Base-by-base conservation (phyloP, 2,888 invertebrate genomes). In the Apodemia zela region DNA sequence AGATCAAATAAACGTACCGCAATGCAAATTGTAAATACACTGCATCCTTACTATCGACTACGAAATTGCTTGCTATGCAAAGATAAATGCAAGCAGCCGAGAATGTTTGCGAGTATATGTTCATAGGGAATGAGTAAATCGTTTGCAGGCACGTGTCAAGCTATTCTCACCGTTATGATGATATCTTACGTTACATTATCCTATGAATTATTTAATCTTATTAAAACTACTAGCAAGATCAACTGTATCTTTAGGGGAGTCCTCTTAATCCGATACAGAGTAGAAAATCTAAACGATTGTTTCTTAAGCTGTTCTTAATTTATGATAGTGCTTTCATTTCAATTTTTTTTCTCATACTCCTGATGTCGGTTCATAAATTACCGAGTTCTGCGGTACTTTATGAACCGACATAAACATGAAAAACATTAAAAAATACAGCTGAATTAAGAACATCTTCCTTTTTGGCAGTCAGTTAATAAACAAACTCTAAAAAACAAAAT, bases 41-140 rank as follows among this genome's bases (percentile, higher is more conserved):
- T 66, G 66, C 67, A 66, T 67, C 66, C 67, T 66, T 69, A 70
- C 68, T 67, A 68, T 66, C 67, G 66, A 62, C 69, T 69, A 71
- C 70, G 69, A 70, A 72, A 72, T 72, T 71, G 69, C 72, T 71
- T 72, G 72, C 72, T 68, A 65, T 68, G 72, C 69, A 72, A 72
- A 72, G 72, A 72, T 71, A 71, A 71, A 72, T 70, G 69, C 70
- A 71, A 68, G 68, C 65, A 66, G 67, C 67, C 66, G 65, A 66
- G 69, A 70, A 61, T 61, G 61, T 61, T 54, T 54, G 61, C 33
- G 42, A 42, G 59, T 62, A 47, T 72, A 67, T 68, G 68, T 68
- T 68, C 68, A 66, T 62, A 66, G 61, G 66, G 64, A 67, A 66
- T 58, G 64, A 57, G 61, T 64, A 64, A 59, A 63, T 35, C 63